phyloP scores from a whole-genome alignment of 2,888 invertebrate species.

The Nomada fucata region DNA sequence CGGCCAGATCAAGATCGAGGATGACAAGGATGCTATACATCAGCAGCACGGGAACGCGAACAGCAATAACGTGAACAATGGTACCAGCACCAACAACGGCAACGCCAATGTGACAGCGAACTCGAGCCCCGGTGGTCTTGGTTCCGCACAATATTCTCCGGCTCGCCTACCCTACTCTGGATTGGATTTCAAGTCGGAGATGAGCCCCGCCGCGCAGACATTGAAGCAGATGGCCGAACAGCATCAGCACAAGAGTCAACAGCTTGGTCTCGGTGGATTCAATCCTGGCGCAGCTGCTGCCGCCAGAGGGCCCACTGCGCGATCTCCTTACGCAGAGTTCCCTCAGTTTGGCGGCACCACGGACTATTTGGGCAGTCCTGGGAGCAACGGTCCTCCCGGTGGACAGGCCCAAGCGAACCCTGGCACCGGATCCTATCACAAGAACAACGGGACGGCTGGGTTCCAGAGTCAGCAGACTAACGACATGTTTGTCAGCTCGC shows the following conservation, averaged over 20 bases:
- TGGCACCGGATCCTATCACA: slow-evolving; percentile 78
- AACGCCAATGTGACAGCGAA: slow-evolving; percentile 73
- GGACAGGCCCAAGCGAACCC: slow-evolving; percentile 75
- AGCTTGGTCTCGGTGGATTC: slow-evolving; percentile 87
- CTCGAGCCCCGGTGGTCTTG: slow-evolving; percentile 82
- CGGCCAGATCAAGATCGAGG: slow-evolving; percentile 82
- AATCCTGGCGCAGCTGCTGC: slow-evolving; percentile 83
- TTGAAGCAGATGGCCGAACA: slow-evolving; percentile 99
- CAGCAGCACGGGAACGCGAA: slow-evolving; percentile 68
- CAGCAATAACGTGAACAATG: slow-evolving; percentile 74
- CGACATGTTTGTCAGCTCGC: slow-evolving; percentile 78
- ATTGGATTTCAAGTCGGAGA: slow-evolving; percentile 86
- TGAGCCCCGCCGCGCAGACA: slow-evolving; percentile 97
- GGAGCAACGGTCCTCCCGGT: slow-evolving; percentile 75
- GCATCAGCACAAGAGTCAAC: slow-evolving; percentile 93
- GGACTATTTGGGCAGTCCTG: slow-evolving; percentile 85
- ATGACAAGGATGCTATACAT: slow-evolving; percentile 81
- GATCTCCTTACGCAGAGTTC: slow-evolving; percentile 88
- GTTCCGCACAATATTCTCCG: slow-evolving; percentile 85
- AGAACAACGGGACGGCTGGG: slow-evolving; percentile 76
- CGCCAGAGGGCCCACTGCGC: slow-evolving; percentile 81
- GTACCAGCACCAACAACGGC: slow-evolving; percentile 77
- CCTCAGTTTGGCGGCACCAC: slow-evolving; percentile 85
- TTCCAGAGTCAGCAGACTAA: slow-evolving; percentile 71
- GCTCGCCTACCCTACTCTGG: slow-evolving; percentile 85